Percentiles rank a stretch among this genome's conserved stretches.
Conservation (phyloP, 2,888 invertebrate species). For the Chymomyza amoena region DNA sequence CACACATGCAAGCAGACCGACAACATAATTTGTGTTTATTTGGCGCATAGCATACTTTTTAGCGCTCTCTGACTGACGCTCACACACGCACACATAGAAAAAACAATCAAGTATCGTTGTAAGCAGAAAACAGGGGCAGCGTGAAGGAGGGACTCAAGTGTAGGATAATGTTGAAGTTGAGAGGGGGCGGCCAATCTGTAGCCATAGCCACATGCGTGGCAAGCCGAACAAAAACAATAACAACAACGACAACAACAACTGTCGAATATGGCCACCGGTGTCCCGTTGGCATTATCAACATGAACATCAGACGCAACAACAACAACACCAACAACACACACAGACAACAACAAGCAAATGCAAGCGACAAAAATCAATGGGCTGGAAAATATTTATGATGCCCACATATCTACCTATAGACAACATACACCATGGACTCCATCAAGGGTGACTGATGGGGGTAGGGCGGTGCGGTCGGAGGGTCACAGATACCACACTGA, state of each 20-base stretch:
- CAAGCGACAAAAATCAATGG: slow-evolving; percentile 68
- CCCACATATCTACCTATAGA: slow-evolving; percentile 53
- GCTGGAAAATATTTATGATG: slow-evolving; percentile 71
- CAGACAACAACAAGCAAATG: background rate
- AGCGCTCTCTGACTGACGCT: slow-evolving; percentile 31
- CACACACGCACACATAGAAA: slow-evolving; percentile 17
- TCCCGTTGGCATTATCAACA: slow-evolving; percentile 55
- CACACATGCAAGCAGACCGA: slow-evolving; percentile 18
- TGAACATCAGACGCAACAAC: slow-evolving; percentile 32
- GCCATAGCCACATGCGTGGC: slow-evolving; percentile 44
- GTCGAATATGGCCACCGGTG: background rate
- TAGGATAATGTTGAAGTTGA: background rate
- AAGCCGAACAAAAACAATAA: slow-evolving; percentile 40
- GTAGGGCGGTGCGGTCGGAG: too few species aligned
- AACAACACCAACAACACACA: slow-evolving; percentile 30
- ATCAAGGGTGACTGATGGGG: background rate
- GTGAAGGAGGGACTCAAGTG: too few species aligned
- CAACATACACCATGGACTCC: background rate
- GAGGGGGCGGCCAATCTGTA: slow-evolving; percentile 5
- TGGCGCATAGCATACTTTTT: slow-evolving; percentile 60
- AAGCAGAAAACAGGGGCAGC: slow-evolving; percentile 43
- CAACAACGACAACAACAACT: background rate
- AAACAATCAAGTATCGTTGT: slow-evolving; percentile 63
- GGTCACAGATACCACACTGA: slow-evolving; percentile 12
- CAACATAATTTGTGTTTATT: slow-evolving; percentile 64